These are phyloP conservation scores for Chrysochloris asiatica DNA, from an alignment of 2,113 vertebrate species.

Conservation along the genomic window DNA sequence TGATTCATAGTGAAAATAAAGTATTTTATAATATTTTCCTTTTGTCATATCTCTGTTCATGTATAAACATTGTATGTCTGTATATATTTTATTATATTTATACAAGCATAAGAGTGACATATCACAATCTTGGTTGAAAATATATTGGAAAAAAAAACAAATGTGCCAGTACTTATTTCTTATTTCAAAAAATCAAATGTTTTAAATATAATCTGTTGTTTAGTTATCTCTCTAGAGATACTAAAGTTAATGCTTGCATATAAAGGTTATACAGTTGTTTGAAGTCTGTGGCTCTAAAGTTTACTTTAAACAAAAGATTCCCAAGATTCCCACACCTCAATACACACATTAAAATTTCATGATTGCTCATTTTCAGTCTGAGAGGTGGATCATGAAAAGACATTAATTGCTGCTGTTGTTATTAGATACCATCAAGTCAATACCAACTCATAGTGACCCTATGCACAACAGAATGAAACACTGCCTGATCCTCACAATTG, in stretches of 20 bases:
- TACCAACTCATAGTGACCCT: too few relatives aligned
- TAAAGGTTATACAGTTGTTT: not conserved
- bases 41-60: not conserved
- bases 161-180: not conserved
- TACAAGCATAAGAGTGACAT: not conserved
- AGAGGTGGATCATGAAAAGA: not conserved
- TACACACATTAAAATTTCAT: not conserved
- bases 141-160: not conserved
- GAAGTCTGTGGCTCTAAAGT: not conserved
- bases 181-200: conserved; percentile 7
- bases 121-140: not conserved
- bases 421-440: too few relatives aligned
- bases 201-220: not conserved
- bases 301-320: not conserved
- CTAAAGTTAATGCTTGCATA: not conserved
- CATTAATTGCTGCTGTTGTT: too few relatives aligned
- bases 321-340: too few relatives aligned
- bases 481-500: too few relatives aligned
- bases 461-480: too few relatives aligned
- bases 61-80: not conserved
- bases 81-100: not conserved
- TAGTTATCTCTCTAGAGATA: not conserved
- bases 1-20: too few relatives aligned
- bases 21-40: not conserved
- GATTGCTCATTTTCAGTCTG: not conserved